Evolutionary conservation across 2,888 invertebrate genomes (phyloP).

Genomic region (Ormyrus thymus): DNA sequence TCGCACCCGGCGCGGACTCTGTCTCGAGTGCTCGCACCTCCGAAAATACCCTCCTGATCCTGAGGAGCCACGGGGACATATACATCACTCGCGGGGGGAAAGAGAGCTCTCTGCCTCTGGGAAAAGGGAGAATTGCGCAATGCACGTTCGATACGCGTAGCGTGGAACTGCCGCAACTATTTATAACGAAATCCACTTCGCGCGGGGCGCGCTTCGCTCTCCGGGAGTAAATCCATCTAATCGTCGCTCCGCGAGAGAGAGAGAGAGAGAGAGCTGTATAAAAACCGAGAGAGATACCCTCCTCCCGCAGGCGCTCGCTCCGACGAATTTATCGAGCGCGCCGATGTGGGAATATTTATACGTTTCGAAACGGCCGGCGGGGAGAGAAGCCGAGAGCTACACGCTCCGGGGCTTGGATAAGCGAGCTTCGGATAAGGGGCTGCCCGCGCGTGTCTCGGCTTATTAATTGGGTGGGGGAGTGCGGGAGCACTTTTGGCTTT

Average conservation of each 20-base stretch:
- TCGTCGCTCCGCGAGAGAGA: background rate
- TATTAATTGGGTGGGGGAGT: too few species aligned
- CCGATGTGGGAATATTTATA: background rate
- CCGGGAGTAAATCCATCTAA: slow-evolving; percentile 34
- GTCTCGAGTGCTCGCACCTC: background rate
- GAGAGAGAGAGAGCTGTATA: too few species aligned
- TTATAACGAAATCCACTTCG: slow-evolving; percentile 44
- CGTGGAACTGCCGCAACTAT: slow-evolving; percentile 8
- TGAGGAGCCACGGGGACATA: background rate
- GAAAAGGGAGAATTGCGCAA: slow-evolving; percentile 44
- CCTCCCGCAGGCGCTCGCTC: too few species aligned
- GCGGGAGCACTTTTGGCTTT: too few species aligned
- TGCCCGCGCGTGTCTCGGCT: too few species aligned
- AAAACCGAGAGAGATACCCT: too few species aligned
- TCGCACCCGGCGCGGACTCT: background rate
- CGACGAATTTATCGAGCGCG: slow-evolving; percentile 24
- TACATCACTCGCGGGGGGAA: too few species aligned
- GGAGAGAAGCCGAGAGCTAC: too few species aligned
- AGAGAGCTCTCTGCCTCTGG: too few species aligned
- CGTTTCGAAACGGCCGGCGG: background rate
- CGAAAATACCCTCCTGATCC: slow-evolving; percentile 13
- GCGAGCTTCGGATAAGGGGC: too few species aligned
- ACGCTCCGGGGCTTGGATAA: too few species aligned
- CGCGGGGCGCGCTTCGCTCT: background rate
- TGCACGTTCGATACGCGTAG: background rate